These are phyloP conservation scores for Zaprionus vittiger DNA, from an alignment of 1,140 invertebrate species.

Conservation along the genomic window DNA sequence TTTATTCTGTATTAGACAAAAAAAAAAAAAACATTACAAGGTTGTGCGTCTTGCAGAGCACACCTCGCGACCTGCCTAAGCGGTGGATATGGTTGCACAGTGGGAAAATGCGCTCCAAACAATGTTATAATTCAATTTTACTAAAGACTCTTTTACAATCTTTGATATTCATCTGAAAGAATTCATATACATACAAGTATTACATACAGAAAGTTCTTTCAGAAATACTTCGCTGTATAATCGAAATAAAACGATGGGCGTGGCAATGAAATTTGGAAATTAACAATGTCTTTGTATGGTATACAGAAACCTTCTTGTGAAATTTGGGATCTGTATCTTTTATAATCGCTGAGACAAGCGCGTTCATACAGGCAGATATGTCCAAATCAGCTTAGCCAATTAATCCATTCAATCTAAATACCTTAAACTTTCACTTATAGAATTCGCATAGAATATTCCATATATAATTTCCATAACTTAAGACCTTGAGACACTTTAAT, in stretches of 20 bases:
- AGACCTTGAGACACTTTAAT: no score
- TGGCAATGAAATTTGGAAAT: background rate
- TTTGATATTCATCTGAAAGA: no score
- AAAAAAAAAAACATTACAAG: conserved; percentile 2
- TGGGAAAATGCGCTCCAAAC: background rate
- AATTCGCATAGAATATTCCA: no score
- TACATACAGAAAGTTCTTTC: no score
- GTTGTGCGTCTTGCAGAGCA: background rate
- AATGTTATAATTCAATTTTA: background rate
- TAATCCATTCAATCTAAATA: no score
- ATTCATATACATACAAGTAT: no score
- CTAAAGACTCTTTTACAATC: background rate
- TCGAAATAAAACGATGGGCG: background rate
- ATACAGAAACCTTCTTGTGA: background rate
- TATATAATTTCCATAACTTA: no score
- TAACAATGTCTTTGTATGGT: background rate
- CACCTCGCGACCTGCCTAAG: background rate
- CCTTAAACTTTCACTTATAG: no score
- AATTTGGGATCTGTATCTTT: background rate
- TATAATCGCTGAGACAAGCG: background rate
- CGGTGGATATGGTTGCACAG: background rate
- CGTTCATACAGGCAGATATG: background rate
- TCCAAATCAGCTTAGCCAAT: background rate
- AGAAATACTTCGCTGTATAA: background rate
- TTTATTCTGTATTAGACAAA: conserved; percentile 5